A percentile compares a stretch with the other conserved stretches of the same genome.
Evolutionary conservation across 2,113 vertebrate species (phyloP).

Genomic region (Mobula hypostoma): DNA sequence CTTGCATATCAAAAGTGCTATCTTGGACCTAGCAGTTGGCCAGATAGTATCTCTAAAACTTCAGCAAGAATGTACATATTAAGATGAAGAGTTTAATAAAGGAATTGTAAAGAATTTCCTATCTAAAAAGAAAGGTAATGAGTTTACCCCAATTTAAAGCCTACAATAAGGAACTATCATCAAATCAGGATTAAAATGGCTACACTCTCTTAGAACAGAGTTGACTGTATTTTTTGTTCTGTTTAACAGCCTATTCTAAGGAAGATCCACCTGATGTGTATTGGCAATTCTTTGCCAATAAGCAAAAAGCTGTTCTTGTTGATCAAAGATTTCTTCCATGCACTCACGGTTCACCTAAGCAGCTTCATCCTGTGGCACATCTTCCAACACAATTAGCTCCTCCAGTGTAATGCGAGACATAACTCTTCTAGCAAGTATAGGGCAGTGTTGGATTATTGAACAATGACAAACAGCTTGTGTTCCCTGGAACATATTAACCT

Average conservation of each 20-base stretch:
- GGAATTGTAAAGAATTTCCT: no score
- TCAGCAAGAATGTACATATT: no score
- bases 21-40: no score
- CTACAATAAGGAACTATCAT: background rate
- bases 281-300: conserved; percentile 69
- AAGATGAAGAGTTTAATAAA: no score
- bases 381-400: conserved; percentile 62
- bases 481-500: background rate
- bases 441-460: conserved; percentile 36
- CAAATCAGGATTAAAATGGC: background rate
- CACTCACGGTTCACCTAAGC: conserved; percentile 42
- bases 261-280: conserved; percentile 68
- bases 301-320: conserved; percentile 51
- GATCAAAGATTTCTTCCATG: conserved; percentile 51
- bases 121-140: no score
- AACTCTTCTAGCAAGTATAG: background rate
- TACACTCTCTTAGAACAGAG: background rate
- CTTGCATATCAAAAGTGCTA: no score
- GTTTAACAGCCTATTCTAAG: conserved; percentile 54
- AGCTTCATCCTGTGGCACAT: conserved; percentile 53
- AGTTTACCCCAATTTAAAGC: no score
- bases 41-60: no score
- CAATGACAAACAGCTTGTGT: background rate
- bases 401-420: conserved; percentile 74
- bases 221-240: background rate